Evolutionary conservation across 1,140 invertebrate genomes (phyloP).

Genomic region (Anoplolepis gracilipes): DNA sequence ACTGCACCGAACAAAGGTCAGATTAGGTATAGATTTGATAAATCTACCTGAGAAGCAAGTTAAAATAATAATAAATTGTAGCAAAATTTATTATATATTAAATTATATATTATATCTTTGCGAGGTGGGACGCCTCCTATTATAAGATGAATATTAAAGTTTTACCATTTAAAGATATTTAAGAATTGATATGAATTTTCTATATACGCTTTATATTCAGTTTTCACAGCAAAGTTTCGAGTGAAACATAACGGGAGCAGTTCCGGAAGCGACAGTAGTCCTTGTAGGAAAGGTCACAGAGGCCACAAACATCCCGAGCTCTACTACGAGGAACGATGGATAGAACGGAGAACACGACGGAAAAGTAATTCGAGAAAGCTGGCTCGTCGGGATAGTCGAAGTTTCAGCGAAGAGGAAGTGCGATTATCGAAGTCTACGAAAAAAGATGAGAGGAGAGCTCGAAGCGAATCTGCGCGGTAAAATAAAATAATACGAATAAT

Average conservation of each 20-base stretch:
- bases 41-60: neutral
- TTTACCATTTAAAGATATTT: neutral
- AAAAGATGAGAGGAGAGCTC: conserved; percentile 78
- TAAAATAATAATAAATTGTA: neutral
- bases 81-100: conserved; percentile 22
- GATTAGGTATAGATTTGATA: conserved; percentile 33
- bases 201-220: conserved; percentile 64
- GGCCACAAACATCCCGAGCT: conserved; percentile 73
- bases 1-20: conserved; percentile 79
- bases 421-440: conserved; percentile 78
- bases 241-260: conserved; percentile 76
- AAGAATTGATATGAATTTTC: conserved; percentile 4
- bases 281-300: conserved; percentile 52
- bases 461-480: conserved; percentile 82
- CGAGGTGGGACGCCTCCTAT: conserved; percentile 52
- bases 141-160: neutral
- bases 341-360: conserved; percentile 79
- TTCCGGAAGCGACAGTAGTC: conserved; percentile 77
- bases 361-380: conserved; percentile 76
- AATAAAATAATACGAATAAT: conserved; percentile 56
- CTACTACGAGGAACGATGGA: conserved; percentile 83
- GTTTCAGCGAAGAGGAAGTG: conserved; percentile 84
- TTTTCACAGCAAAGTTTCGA: conserved; percentile 80
- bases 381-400: conserved; percentile 79
- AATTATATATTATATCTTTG: no score